phyloP scores from a whole-genome alignment of 2,797 vertebrate genomes.

The Darevskia mixta region DNA sequence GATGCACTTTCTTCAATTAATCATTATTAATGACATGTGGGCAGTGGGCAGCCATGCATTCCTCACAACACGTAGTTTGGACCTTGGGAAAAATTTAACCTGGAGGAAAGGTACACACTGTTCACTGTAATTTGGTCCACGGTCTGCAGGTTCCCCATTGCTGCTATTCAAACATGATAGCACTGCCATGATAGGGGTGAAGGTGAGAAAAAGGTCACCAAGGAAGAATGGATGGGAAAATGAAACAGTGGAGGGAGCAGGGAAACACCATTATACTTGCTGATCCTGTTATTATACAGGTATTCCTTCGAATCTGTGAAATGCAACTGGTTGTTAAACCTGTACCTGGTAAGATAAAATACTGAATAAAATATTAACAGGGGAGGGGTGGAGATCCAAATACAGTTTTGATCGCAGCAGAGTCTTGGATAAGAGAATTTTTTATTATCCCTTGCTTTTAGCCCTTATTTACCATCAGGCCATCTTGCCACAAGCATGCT shows the following conservation, averaged over 20 bases:
- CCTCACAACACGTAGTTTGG: neutral
- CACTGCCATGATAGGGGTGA: neutral
- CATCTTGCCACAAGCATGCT: constrained; percentile 84
- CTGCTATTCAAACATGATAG: neutral
- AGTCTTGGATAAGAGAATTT: constrained; percentile 76
- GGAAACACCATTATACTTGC: neutral
- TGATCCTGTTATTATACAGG: neutral
- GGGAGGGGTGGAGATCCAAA: constrained; percentile 62
- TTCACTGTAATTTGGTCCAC: neutral
- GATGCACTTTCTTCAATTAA: neutral
- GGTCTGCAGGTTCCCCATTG: neutral
- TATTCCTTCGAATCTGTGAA: neutral
- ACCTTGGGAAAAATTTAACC: neutral
- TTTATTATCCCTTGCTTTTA: constrained; percentile 80
- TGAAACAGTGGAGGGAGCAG: neutral
- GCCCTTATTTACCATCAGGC: constrained; percentile 83
- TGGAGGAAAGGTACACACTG: neutral
- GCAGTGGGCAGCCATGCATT: neutral
- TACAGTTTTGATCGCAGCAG: constrained; percentile 77
- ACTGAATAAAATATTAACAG: neutral
- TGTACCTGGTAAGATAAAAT: neutral
- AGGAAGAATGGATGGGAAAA: neutral
- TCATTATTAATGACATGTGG: neutral
- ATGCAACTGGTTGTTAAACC: neutral
- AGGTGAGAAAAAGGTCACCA: neutral